These are phyloP conservation scores for Biston betularia DNA, from an alignment of 2,888 invertebrate genomes.

Conservation along the genomic window DNA sequence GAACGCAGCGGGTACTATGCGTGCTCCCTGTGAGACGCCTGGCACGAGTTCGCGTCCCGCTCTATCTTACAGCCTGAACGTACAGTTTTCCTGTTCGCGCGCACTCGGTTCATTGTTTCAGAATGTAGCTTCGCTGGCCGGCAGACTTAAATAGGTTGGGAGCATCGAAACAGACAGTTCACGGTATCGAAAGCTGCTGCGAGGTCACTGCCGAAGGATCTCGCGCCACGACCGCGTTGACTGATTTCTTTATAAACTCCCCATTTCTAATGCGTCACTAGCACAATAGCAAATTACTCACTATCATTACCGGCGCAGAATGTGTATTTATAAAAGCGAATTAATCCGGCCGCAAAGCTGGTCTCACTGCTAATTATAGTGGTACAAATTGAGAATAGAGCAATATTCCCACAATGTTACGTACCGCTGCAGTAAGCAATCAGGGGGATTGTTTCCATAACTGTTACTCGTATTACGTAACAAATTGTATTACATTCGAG, in stretches of 20 bases:
- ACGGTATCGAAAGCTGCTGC: conserved; percentile 78
- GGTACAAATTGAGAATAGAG: conserved; percentile 62
- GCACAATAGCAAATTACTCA: conserved; percentile 48
- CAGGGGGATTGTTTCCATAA: conserved; percentile 72
- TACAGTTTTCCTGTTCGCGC: conserved; percentile 76
- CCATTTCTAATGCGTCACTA: conserved; percentile 44
- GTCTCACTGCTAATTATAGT: conserved; percentile 59
- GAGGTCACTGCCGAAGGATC: conserved; percentile 82
- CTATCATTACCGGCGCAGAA: conserved; percentile 45
- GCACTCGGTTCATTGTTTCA: conserved; percentile 83
- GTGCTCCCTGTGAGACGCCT: conserved; percentile 80
- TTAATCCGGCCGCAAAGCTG: conserved; percentile 46
- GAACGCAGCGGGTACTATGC: conserved; percentile 82
- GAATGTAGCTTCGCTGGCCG: conserved; percentile 76
- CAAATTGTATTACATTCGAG: conserved; percentile 59
- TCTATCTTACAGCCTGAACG: conserved; percentile 66
- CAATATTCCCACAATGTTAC: conserved; percentile 62
- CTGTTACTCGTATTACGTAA: conserved; percentile 64
- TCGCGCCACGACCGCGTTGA: conserved; percentile 59
- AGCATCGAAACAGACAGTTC: conserved; percentile 81
- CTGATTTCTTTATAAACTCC: conserved; percentile 55
- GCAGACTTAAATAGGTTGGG: conserved; percentile 84
- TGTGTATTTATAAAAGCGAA: conserved; percentile 48
- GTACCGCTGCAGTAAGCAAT: conserved; percentile 55
- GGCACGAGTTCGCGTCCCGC: conserved; percentile 68